These are phyloP conservation scores for Spodoptera frugiperda DNA, from an alignment of 1,140 invertebrate species.

Conservation along the genomic window DNA sequence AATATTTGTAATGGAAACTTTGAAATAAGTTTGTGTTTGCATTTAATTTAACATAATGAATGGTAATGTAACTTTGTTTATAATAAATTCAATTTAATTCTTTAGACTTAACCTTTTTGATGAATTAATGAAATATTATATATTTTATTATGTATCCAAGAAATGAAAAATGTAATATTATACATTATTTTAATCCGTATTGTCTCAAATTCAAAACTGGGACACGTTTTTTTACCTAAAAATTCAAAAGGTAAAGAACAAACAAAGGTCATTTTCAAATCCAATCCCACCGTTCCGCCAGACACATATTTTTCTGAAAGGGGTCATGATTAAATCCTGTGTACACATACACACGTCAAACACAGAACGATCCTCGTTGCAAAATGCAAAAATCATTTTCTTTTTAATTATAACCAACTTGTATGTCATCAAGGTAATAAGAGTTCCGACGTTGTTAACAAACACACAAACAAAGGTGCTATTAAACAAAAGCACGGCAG, in stretches of 20 bases:
- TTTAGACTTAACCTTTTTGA: neutral
- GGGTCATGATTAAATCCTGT: constrained; percentile 22
- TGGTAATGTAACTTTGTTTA: neutral
- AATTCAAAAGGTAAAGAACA: neutral
- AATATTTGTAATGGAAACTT: constrained; percentile 55
- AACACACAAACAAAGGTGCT: constrained; percentile 38
- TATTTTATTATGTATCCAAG: neutral
- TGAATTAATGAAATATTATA: neutral
- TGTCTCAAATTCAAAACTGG: no score
- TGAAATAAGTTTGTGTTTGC: constrained; percentile 30
- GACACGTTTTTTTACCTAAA: no score
- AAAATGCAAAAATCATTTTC: constrained; percentile 31
- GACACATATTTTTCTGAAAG: neutral
- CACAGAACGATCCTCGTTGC: constrained; percentile 14
- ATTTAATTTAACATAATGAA: constrained; percentile 7
- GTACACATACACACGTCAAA: neutral
- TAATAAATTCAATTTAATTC: neutral
- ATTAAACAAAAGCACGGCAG: constrained; percentile 36
- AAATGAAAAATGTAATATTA: neutral
- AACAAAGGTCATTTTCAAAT: constrained; percentile 4
- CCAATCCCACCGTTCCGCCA: neutral
- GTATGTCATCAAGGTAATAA: constrained; percentile 43
- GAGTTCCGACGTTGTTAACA: constrained; percentile 34
- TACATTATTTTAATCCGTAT: neutral
- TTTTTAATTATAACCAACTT: constrained; percentile 41